Conservation (phyloP, 1,140 invertebrate genomes). For the Oppia nitens region DNA sequence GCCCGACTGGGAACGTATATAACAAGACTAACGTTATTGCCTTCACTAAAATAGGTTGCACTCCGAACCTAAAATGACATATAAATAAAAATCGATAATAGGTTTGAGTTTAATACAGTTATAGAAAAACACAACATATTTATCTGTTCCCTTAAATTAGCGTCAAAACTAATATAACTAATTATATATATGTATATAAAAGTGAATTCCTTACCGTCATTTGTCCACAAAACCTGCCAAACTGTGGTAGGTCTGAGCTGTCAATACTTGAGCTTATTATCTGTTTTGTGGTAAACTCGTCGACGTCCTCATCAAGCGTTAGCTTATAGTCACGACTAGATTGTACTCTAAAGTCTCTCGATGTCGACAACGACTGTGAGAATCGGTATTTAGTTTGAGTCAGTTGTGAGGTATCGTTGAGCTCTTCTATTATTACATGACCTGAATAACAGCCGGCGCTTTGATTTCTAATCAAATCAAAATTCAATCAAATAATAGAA, state of each 20-base stretch:
- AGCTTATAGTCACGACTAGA: neutral
- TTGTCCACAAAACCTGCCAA: slow-evolving; percentile 20
- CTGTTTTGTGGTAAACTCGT: neutral
- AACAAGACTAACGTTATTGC: slow-evolving; percentile 20
- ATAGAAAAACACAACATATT: neutral
- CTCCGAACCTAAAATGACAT: slow-evolving; percentile 4
- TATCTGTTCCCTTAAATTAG: neutral
- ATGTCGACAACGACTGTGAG: too few relatives aligned
- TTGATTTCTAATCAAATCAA: neutral
- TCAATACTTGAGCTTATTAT: slow-evolving; percentile 17
- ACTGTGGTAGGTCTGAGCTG: slow-evolving; percentile 12
- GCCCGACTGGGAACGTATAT: slow-evolving; percentile 18
- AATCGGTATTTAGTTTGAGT: too few relatives aligned
- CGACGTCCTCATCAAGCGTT: neutral
- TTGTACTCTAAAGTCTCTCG: too few relatives aligned
- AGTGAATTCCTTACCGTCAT: slow-evolving; percentile 16
- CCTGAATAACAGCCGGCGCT: slow-evolving; percentile 17
- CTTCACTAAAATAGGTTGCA: slow-evolving; percentile 19
- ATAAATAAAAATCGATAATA: neutral
- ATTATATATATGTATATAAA: too few relatives aligned
- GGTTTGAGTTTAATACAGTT: neutral
- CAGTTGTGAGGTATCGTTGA: slow-evolving; percentile 17
- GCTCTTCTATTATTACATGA: slow-evolving; percentile 19
- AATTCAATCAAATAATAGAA: too few relatives aligned
- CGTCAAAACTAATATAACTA: too few relatives aligned